Conservation (phyloP, 2,888 invertebrate genomes). For the Dioctria linearis region DNA sequence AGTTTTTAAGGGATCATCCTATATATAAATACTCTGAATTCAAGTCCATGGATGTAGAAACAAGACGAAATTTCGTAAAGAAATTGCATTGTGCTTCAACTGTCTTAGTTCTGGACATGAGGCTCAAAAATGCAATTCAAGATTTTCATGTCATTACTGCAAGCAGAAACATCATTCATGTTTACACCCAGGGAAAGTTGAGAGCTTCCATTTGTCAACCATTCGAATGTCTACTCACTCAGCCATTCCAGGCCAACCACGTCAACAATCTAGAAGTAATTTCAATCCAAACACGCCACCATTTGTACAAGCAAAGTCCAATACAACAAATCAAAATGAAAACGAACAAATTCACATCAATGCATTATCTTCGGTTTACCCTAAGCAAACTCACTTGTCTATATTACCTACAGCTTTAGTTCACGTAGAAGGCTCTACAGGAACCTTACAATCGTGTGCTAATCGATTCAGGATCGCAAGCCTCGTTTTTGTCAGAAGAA, state of each 20-base stretch:
- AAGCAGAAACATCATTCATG: not conserved
- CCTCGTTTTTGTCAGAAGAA: not conserved
- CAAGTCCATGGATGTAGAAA: not conserved
- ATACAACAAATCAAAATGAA: not conserved
- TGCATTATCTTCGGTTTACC: no score
- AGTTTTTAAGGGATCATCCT: not conserved
- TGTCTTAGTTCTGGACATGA: not conserved
- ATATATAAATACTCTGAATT: not conserved
- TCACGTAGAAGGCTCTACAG: not conserved
- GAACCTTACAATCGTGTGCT: not conserved
- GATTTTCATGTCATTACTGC: not conserved
- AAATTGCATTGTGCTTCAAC: not conserved
- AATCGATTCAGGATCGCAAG: not conserved
- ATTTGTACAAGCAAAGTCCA: no score
- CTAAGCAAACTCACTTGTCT: no score
- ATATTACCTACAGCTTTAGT: not conserved
- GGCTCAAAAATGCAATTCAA: not conserved
- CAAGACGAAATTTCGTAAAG: not conserved
- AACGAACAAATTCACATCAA: not conserved
- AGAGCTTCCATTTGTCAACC: not conserved
- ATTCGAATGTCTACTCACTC: no score
- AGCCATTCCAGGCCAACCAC: not conserved
- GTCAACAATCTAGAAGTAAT: not conserved
- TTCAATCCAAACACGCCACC: not conserved
- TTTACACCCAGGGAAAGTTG: not conserved